Evolutionary conservation across 2,113 vertebrate species (phyloP).

Genomic region (Coptodon rendalli): DNA sequence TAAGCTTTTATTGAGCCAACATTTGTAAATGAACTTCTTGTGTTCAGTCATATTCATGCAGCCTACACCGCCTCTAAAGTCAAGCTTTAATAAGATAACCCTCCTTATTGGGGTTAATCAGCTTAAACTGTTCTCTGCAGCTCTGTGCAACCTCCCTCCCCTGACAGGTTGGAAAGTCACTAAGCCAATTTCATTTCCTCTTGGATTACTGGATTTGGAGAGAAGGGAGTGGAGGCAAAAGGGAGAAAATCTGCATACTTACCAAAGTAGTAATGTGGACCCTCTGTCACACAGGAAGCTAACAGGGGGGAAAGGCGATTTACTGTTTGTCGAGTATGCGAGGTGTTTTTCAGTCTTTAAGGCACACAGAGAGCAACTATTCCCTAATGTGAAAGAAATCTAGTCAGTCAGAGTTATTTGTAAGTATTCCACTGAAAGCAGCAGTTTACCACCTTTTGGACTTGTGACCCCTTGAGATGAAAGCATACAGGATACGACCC

Average conservation of each 20-base stretch:
- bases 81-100: conserved; percentile 41
- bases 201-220: conserved; percentile 33
- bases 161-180: conserved; percentile 26
- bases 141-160: neutral
- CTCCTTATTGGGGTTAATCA: conserved; percentile 48
- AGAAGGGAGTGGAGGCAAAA: neutral
- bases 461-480: neutral
- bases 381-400: neutral
- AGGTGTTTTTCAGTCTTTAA: neutral
- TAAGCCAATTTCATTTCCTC: conserved; percentile 58
- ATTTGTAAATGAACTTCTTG: neutral
- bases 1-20: neutral
- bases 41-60: neutral
- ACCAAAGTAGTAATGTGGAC: neutral
- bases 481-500: neutral
- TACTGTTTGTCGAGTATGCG: neutral
- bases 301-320: neutral
- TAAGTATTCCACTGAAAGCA: neutral
- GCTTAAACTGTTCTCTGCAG: conserved; percentile 39
- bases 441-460: neutral
- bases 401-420: neutral
- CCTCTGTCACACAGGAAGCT: neutral
- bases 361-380: neutral
- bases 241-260: neutral
- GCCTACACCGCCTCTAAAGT: neutral